Percentiles rank a stretch among this genome's conserved stretches.
phyloP scores from a whole-genome alignment of 2,888 invertebrate genomes.

The Buathra laborator region DNA sequence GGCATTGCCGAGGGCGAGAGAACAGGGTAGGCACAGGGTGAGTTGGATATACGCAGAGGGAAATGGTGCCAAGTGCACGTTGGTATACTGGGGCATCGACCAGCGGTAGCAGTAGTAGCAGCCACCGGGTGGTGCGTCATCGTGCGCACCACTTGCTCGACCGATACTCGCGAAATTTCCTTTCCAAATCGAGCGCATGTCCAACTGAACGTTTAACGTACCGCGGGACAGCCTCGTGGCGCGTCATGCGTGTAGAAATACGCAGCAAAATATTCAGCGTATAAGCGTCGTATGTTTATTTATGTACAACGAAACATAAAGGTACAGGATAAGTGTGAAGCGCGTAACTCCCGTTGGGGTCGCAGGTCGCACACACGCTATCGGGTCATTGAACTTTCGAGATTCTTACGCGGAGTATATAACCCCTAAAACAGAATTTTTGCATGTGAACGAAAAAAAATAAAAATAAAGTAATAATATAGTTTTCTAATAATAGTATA shows the following conservation, averaged over 20 bases:
- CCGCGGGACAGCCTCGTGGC: background rate
- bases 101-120: constrained; percentile 69
- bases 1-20: constrained; percentile 47
- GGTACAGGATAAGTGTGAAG: background rate
- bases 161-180: constrained; percentile 37
- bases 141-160: constrained; percentile 23
- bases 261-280: background rate
- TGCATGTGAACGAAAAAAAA: constrained; percentile 19
- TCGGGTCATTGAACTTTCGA: constrained; percentile 59
- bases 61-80: constrained; percentile 81
- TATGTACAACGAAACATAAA: background rate
- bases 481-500: constrained; percentile 29
- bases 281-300: too few species aligned
- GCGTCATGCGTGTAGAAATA: background rate
- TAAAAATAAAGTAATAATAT: constrained; percentile 30
- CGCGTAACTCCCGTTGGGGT: constrained; percentile 31
- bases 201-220: too few species aligned
- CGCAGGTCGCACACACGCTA: constrained; percentile 53
- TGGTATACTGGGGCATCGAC: constrained; percentile 80
- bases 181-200: background rate
- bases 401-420: constrained; percentile 42
- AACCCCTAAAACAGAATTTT: constrained; percentile 39
- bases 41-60: constrained; percentile 72
- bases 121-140: constrained; percentile 45
- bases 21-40: constrained; percentile 59